Conservation (phyloP, 2,113 vertebrate genomes). For the Pelobates fuscus region DNA sequence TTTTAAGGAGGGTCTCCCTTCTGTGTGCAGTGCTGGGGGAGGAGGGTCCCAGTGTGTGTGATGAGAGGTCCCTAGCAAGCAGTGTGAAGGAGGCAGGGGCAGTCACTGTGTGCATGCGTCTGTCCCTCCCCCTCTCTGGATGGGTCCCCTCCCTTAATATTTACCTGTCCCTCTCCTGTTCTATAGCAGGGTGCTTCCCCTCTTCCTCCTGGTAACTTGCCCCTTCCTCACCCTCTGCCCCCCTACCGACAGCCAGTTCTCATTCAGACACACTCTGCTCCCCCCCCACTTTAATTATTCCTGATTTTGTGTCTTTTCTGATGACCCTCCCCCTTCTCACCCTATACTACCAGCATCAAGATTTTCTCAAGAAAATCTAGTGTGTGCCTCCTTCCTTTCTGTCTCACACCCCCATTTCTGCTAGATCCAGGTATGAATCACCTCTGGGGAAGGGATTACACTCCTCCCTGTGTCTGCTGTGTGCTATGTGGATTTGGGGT, state of each 20-base stretch:
- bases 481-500: background rate
- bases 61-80: conserved; percentile 14
- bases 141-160: conserved; percentile 15
- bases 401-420: background rate
- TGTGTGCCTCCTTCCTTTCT: background rate
- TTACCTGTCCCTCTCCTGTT: conserved; percentile 20
- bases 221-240: background rate
- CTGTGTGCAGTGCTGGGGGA: background rate
- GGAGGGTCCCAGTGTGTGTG: conserved; percentile 10
- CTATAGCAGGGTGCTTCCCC: background rate
- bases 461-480: background rate
- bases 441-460: background rate
- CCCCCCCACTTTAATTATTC: too few relatives aligned
- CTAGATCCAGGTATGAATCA: conserved; percentile 22
- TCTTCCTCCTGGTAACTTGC: background rate
- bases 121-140: conserved; percentile 9
- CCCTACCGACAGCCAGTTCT: background rate
- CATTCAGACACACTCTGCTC: background rate
- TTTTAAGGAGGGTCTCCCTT: conserved; percentile 27
- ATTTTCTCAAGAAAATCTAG: background rate
- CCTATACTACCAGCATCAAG: too few relatives aligned
- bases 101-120: conserved; percentile 37
- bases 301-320: background rate
- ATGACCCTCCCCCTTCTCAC: too few relatives aligned
- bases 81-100: conserved; percentile 34